Conservation (phyloP, 2,888 invertebrate species). For the Microctonus aethiopoides region DNA sequence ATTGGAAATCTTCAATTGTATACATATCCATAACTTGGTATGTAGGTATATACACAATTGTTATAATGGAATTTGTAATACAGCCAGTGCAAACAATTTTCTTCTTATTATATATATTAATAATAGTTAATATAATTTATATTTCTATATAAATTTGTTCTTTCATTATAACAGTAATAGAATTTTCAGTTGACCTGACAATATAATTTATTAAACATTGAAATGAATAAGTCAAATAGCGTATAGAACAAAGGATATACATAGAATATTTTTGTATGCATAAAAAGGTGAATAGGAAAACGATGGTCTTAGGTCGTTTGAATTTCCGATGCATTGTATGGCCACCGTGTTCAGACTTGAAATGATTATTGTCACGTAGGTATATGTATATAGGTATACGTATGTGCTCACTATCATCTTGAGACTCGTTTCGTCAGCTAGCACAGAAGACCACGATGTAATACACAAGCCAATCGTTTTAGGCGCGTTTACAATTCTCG, state of each 20-base stretch:
- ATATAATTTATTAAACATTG: not conserved
- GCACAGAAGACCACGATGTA: not conserved
- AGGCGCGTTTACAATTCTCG: not conserved
- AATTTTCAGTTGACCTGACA: not conserved
- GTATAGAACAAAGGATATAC: not conserved
- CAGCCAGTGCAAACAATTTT: too few species aligned
- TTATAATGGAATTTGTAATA: not conserved
- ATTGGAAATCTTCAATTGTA: not conserved
- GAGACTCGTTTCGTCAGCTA: not conserved
- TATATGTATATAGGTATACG: too few species aligned
- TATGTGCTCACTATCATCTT: too few species aligned
- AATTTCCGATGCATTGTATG: not conserved
- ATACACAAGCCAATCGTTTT: not conserved
- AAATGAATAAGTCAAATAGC: too few species aligned
- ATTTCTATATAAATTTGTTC: too few species aligned
- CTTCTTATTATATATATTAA: not conserved
- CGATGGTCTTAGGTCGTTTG: not conserved
- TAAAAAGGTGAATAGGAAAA: not conserved
- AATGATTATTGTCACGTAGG: not conserved
- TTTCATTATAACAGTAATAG: too few species aligned
- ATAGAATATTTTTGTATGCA: not conserved
- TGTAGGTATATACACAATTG: not conserved
- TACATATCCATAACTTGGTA: not conserved
- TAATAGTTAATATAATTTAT: too few species aligned
- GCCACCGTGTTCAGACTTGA: not conserved